A percentile compares a stretch with the other conserved stretches of the same genome.
Conservation (phyloP, 2,888 invertebrate genomes). For the Drosophila cyrtoloma region DNA sequence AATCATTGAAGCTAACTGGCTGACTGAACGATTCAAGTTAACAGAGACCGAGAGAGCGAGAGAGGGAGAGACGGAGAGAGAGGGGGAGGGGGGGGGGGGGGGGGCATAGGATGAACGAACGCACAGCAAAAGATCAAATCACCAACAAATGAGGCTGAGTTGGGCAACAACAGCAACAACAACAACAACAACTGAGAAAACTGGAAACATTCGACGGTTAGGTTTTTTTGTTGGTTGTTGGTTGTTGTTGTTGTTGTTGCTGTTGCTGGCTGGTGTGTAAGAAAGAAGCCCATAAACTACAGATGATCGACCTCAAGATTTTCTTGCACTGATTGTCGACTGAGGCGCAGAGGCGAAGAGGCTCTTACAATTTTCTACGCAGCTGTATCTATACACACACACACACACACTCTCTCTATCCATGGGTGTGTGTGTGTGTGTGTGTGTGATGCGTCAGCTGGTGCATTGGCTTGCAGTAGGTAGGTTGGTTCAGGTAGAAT, state of each 20-base stretch:
- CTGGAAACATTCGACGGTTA: constrained; percentile 47
- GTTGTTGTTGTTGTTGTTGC: constrained; percentile 23
- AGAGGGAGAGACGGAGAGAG: neutral
- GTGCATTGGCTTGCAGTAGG: constrained; percentile 53
- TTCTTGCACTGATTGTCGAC: constrained; percentile 71
- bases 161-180: constrained; percentile 58
- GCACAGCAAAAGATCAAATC: constrained; percentile 73
- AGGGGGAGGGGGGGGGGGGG: neutral
- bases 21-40: constrained; percentile 26
- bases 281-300: constrained; percentile 80
- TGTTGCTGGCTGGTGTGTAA: constrained; percentile 28
- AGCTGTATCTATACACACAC: constrained; percentile 27
- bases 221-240: constrained; percentile 17
- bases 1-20: constrained; percentile 72
- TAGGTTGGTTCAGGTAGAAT: constrained; percentile 73
- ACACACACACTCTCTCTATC: neutral
- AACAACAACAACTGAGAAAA: constrained; percentile 33
- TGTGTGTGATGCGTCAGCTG: constrained; percentile 54
- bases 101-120: constrained; percentile 40
- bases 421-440: constrained; percentile 21
- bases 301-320: constrained; percentile 81
- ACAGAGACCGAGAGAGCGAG: neutral
- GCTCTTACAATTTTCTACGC: constrained; percentile 43
- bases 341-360: constrained; percentile 23
- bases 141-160: constrained; percentile 73